These are phyloP conservation scores for Phalera bucephala DNA, from an alignment of 2,888 invertebrate genomes.

Conservation along the genomic window DNA sequence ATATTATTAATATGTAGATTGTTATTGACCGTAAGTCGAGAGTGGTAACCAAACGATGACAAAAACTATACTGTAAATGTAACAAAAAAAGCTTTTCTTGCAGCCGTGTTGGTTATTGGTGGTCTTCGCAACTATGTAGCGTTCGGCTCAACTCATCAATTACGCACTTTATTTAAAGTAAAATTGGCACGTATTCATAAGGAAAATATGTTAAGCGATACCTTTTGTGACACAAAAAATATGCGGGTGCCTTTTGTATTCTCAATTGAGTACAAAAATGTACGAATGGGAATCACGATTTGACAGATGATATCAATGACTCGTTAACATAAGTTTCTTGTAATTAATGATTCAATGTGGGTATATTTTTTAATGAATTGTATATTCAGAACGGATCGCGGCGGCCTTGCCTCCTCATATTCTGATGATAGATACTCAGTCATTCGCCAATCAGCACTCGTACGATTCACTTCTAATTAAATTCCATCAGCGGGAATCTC, in stretches of 20 bases:
- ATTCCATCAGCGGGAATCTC: conserved; percentile 46
- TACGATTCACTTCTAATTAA: conserved; percentile 46
- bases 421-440: conserved; percentile 37
- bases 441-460: conserved; percentile 42
- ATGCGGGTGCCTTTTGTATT: conserved; percentile 18
- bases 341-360: conserved; percentile 37
- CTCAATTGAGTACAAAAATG: conserved; percentile 6
- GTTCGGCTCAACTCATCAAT: background rate
- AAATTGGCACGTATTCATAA: background rate
- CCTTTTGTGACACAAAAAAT: conserved; percentile 12
- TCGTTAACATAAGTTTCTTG: conserved; percentile 32
- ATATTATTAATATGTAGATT: too few species aligned
- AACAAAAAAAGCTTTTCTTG: too few species aligned
- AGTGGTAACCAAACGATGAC: too few species aligned
- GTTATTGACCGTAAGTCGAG: too few species aligned
- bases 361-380: conserved; percentile 35
- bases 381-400: conserved; percentile 50
- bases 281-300: conserved; percentile 33
- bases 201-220: background rate
- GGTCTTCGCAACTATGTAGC: conserved; percentile 8
- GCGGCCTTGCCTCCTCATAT: conserved; percentile 26
- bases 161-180: background rate
- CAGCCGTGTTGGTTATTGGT: background rate
- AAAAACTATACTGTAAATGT: too few species aligned
- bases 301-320: conserved; percentile 31